Evolutionary conservation across 2,888 invertebrate genomes (phyloP).

Genomic region (Chloromyia formosa): DNA sequence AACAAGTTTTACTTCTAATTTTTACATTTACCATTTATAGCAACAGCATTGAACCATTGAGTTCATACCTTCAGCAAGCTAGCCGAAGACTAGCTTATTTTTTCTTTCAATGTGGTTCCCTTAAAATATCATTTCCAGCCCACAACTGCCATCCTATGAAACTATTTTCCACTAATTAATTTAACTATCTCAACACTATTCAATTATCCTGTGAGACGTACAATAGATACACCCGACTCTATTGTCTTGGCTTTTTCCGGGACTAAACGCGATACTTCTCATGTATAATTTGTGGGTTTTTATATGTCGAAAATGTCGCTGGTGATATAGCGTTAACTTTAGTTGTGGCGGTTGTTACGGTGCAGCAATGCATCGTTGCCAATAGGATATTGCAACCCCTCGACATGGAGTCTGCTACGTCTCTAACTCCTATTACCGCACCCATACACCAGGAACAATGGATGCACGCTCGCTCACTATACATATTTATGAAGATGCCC

Average conservation of each 20-base stretch:
- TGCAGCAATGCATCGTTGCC: background rate
- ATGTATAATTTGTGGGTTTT: conserved; percentile 17
- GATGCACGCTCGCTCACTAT: too few relatives aligned
- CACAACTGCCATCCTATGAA: too few relatives aligned
- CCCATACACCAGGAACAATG: background rate
- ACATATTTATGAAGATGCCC: too few relatives aligned
- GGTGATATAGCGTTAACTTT: conserved; percentile 19
- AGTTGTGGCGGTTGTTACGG: background rate
- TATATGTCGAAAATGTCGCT: conserved; percentile 23
- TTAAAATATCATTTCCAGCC: too few relatives aligned
- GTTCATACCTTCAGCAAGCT: too few relatives aligned
- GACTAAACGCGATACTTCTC: background rate
- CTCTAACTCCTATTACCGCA: conserved; percentile 1
- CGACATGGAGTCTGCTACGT: background rate
- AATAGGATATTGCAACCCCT: conserved; percentile 6
- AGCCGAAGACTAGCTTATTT: too few relatives aligned
- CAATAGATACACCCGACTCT: background rate
- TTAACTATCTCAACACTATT: background rate
- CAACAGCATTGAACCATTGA: too few relatives aligned
- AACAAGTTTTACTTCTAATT: too few relatives aligned
- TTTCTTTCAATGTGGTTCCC: too few relatives aligned
- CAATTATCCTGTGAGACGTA: background rate
- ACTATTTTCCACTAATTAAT: background rate
- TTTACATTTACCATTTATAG: too few relatives aligned
- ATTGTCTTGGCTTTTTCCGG: conserved; percentile 22